These are phyloP conservation scores for Plecturocebus donacophilus DNA, from an alignment of 2,113 vertebrate genomes.

Conservation along the genomic window DNA sequence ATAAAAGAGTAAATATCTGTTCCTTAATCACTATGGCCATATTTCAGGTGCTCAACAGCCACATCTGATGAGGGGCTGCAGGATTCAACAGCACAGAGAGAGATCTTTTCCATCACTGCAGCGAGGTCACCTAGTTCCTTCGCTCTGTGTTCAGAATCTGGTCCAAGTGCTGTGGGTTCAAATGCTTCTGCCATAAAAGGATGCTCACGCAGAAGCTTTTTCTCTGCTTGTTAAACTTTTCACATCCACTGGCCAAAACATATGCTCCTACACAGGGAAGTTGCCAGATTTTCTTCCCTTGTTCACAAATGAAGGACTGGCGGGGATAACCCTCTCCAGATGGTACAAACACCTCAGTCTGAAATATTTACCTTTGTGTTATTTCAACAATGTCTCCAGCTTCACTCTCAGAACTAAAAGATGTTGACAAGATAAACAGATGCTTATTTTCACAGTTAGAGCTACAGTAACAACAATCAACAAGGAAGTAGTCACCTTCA, in stretches of 20 bases:
- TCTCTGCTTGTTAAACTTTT: background rate
- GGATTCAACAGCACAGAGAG: background rate
- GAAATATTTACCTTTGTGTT: background rate
- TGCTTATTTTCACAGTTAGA: background rate
- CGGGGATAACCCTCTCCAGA: too few species aligned
- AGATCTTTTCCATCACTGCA: background rate
- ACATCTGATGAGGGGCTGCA: background rate
- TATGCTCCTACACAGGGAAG: too few species aligned
- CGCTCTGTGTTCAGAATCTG: background rate
- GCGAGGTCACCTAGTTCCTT: background rate
- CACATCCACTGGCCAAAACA: background rate
- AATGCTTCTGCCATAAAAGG: background rate
- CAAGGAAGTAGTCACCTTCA: background rate
- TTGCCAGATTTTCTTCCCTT: background rate
- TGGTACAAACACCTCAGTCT: background rate
- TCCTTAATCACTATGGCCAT: background rate
- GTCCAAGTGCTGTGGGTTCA: background rate
- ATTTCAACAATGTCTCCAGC: background rate
- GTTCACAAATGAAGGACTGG: background rate
- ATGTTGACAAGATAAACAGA: background rate
- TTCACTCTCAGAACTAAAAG: background rate
- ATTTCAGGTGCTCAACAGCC: background rate
- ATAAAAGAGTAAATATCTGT: background rate
- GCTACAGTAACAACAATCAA: background rate
- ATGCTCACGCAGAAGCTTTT: background rate